These are phyloP conservation scores for Thalassarche chlororhynchos DNA, from an alignment of 2,113 vertebrate species.

Conservation along the genomic window DNA sequence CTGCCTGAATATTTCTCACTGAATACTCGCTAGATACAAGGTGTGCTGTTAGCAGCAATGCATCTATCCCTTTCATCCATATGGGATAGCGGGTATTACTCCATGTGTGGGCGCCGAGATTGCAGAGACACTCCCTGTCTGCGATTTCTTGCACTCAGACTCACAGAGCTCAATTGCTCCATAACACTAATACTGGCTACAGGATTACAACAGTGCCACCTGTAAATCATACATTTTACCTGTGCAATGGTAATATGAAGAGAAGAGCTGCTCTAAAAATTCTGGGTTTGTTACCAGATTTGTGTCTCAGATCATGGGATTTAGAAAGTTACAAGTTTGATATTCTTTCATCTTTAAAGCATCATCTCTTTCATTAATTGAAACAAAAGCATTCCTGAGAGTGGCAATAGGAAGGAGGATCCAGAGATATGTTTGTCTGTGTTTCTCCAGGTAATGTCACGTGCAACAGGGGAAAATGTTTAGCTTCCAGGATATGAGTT, in stretches of 20 bases:
- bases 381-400: not conserved
- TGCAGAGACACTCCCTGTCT: not conserved
- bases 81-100: accelerated
- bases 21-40: not conserved
- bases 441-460: not conserved
- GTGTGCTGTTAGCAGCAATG: not conserved
- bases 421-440: not conserved
- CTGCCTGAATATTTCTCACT: not conserved
- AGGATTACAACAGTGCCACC: not conserved
- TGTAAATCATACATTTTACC: not conserved
- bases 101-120: accelerated
- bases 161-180: not conserved
- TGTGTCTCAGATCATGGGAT: not conserved
- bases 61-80: not conserved
- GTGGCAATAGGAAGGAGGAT: not conserved
- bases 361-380: not conserved
- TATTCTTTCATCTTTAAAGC: not conserved
- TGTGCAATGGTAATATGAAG: not conserved
- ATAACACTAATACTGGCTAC: not conserved
- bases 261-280: not conserved
- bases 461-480: not conserved
- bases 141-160: not conserved
- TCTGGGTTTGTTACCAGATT: not conserved
- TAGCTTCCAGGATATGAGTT: not conserved
- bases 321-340: not conserved